Conservation (phyloP, 2,888 invertebrate genomes). For the Galerucella pusilla region DNA sequence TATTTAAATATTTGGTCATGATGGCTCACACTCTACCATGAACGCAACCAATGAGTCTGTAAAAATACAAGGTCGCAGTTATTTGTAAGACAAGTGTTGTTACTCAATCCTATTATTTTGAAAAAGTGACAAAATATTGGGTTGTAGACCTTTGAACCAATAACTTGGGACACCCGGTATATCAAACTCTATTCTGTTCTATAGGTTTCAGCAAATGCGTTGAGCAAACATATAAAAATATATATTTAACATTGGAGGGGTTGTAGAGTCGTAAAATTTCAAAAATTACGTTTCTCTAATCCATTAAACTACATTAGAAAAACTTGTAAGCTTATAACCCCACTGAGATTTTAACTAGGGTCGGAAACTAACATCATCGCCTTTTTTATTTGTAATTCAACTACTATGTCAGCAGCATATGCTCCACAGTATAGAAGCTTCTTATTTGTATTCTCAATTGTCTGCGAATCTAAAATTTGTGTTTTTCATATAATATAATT, state of each 20-base stretch:
- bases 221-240: slow-evolving; percentile 56
- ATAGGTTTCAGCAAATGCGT: slow-evolving; percentile 32
- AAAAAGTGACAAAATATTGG: too few species aligned
- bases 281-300: slow-evolving; percentile 56
- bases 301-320: slow-evolving; percentile 56
- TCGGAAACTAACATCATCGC: slow-evolving; percentile 50
- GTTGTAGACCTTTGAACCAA: too few species aligned
- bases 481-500: too few species aligned
- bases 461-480: too few species aligned
- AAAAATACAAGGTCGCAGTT: too few species aligned
- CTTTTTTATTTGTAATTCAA: slow-evolving; percentile 48
- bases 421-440: slow-evolving; percentile 48
- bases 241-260: slow-evolving; percentile 56
- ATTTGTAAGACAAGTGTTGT: too few species aligned
- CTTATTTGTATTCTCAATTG: slow-evolving; percentile 38
- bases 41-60: too few species aligned
- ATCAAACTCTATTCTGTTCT: slow-evolving; percentile 30
- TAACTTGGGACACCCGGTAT: too few species aligned
- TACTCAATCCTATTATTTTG: too few species aligned
- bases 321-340: slow-evolving; percentile 50
- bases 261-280: slow-evolving; percentile 56
- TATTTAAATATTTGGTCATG: too few species aligned
- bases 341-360: slow-evolving; percentile 48
- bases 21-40: too few species aligned
- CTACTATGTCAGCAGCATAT: slow-evolving; percentile 60